A percentile compares a stretch with the other conserved stretches of the same genome.
These are phyloP conservation scores for Cinclus mexicanus DNA, from an alignment of 2,113 vertebrate species.

Conservation along the genomic window DNA sequence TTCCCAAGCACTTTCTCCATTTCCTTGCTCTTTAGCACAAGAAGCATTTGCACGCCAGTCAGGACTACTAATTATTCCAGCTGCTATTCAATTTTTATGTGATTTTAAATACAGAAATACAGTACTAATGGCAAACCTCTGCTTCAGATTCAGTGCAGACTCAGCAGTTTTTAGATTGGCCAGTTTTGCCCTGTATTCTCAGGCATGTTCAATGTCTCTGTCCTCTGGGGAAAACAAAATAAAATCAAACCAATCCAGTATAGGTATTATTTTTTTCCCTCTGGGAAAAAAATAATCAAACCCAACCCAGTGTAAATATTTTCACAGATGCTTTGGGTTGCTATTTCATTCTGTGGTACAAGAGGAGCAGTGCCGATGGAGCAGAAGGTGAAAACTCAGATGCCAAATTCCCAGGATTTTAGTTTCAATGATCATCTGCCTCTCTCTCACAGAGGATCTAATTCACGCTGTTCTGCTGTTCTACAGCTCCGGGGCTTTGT, in stretches of 20 bases:
- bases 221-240: neutral
- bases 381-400: neutral
- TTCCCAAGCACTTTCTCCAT: neutral
- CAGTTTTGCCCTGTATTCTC: neutral
- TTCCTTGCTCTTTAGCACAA: neutral
- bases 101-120: neutral
- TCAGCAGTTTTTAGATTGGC: neutral
- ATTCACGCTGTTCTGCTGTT: neutral
- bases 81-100: neutral
- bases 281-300: neutral
- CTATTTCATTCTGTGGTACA: rapidly evolving
- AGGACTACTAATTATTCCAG: neutral
- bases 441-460: neutral
- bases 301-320: neutral
- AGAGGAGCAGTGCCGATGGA: neutral
- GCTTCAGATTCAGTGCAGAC: neutral
- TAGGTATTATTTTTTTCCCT: neutral
- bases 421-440: neutral
- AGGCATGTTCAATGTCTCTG: rapidly evolving
- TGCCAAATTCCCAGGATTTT: neutral
- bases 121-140: neutral
- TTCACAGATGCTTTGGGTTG: neutral
- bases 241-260: neutral
- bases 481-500: no score
- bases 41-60: neutral